Conservation (phyloP, 2,888 invertebrate genomes). For the Epirrita christyi region DNA sequence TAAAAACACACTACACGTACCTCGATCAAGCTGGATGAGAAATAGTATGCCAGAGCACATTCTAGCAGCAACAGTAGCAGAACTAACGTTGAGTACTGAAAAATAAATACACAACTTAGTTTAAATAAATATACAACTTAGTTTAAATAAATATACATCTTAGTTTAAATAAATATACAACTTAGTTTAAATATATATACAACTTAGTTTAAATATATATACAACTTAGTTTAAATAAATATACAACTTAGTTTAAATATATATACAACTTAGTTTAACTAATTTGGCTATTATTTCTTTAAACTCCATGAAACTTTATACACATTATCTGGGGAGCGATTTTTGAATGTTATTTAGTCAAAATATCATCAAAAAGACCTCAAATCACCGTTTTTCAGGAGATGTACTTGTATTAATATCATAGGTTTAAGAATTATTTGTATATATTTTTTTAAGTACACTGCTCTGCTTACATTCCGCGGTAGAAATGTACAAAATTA, state of each 20-base stretch:
- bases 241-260: not conserved
- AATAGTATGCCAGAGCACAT: constrained; percentile 68
- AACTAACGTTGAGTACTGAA: constrained; percentile 68
- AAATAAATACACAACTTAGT: constrained; percentile 37
- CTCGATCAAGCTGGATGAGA: constrained; percentile 58
- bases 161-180: too few relatives aligned
- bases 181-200: not conserved
- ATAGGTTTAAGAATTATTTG: not conserved
- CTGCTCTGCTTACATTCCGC: not conserved
- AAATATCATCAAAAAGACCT: too few relatives aligned
- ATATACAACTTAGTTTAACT: too few relatives aligned
- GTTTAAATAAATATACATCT: not conserved
- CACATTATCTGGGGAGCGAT: too few relatives aligned
- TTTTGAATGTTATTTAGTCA: too few relatives aligned
- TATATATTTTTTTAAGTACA: too few relatives aligned
- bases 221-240: too few relatives aligned
- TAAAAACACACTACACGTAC: constrained; percentile 36
- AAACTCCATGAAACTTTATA: too few relatives aligned
- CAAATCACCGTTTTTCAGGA: too few relatives aligned
- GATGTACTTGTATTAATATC: too few relatives aligned
- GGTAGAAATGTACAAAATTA: not conserved
- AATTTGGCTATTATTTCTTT: too few relatives aligned
- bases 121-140: too few relatives aligned
- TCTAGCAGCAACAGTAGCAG: constrained; percentile 66
- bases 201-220: not conserved